Percentiles rank a stretch among this genome's conserved stretches.
Evolutionary conservation across 2,888 invertebrate genomes (phyloP).

Genomic region (Pollenia griseotomentosa): DNA sequence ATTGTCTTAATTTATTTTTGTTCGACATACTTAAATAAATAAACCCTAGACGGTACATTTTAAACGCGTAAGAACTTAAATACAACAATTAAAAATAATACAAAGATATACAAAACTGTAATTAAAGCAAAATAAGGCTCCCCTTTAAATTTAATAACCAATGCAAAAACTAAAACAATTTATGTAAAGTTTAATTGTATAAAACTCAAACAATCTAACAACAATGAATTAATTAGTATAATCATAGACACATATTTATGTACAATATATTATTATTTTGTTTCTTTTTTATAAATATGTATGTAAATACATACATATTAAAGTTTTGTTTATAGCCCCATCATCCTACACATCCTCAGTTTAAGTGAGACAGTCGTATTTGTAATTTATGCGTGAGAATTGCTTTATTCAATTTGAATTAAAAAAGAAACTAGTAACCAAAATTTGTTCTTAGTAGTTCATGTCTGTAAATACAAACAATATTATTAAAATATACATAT

Average conservation of each 20-base stretch:
- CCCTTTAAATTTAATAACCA: constrained; percentile 32
- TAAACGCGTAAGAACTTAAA: constrained; percentile 24
- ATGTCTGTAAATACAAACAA: constrained; percentile 34
- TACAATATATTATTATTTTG: constrained; percentile 15
- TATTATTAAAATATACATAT: not conserved
- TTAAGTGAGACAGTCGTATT: constrained; percentile 5
- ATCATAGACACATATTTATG: constrained; percentile 6
- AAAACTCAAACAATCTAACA: constrained; percentile 13
- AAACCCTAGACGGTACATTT: constrained; percentile 13
- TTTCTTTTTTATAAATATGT: not conserved
- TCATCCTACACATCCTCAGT: not conserved
- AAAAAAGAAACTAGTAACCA: constrained; percentile 10
- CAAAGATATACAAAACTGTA: not conserved
- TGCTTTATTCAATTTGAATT: constrained; percentile 2
- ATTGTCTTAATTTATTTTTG: constrained; percentile 26
- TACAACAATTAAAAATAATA: constrained; percentile 6
- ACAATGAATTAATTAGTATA: constrained; percentile 36
- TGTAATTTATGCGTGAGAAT: constrained; percentile 37
- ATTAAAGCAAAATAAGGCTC: constrained; percentile 50
- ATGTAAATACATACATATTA: no score
- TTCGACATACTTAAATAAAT: not conserved
- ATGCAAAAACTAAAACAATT: constrained; percentile 17
- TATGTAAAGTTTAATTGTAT: constrained; percentile 1
- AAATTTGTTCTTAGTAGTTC: not conserved
- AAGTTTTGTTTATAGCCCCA: not conserved